These are phyloP conservation scores for Orthonyx spaldingii DNA, from an alignment of 2,113 vertebrate species.

Conservation along the genomic window DNA sequence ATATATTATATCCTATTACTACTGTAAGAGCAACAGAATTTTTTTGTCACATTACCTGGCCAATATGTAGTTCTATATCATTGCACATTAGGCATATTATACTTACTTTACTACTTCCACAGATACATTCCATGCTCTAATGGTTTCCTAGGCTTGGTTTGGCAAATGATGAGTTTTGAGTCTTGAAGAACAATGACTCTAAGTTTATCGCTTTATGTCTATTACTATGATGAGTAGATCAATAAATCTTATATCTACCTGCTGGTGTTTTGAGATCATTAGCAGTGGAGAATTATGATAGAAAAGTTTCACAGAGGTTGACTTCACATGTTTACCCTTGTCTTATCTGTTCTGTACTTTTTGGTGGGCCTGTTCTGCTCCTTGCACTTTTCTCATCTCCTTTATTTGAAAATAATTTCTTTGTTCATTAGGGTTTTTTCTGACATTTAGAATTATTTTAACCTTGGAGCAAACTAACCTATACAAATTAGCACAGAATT, in stretches of 20 bases:
- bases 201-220: background rate
- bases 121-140: background rate
- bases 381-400: background rate
- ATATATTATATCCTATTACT: background rate
- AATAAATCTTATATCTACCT: background rate
- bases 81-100: background rate
- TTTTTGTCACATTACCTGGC: background rate
- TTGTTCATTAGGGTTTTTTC: background rate
- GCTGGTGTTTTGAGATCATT: background rate
- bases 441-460: background rate
- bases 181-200: background rate
- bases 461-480: background rate
- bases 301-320: background rate
- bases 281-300: background rate
- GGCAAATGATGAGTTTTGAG: background rate
- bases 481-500: background rate
- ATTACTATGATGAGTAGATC: background rate
- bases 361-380: background rate
- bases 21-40: background rate
- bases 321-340: background rate
- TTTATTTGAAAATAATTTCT: background rate
- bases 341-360: background rate
- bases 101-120: background rate
- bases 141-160: background rate
- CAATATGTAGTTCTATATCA: background rate